phyloP scores from a whole-genome alignment of 2,113 vertebrate species.

The Peromyscus leucopus region DNA sequence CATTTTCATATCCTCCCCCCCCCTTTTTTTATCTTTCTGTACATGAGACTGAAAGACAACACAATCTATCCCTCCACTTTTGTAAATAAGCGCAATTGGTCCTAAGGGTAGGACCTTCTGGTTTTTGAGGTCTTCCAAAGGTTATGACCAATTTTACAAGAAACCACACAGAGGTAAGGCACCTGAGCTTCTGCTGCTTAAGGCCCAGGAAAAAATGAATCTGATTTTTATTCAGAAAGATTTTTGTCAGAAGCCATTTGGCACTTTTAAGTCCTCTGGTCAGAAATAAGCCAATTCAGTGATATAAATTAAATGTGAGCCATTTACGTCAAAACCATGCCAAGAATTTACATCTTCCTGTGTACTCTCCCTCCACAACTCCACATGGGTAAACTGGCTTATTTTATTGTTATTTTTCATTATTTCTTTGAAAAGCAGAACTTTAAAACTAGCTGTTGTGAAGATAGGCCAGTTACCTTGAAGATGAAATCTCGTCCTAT shows the following conservation, averaged over 20 bases:
- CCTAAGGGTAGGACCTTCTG: not conserved
- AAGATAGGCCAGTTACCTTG: conserved; percentile 29
- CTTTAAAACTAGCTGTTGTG: not conserved
- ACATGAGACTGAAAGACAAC: conserved; percentile 1
- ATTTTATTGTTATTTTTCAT: conserved; percentile 39
- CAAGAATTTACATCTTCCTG: not conserved
- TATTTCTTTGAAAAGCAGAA: not conserved
- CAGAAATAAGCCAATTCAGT: not conserved
- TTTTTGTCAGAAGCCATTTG: conserved; percentile 45
- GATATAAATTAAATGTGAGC: conserved; percentile 6
- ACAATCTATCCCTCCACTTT: not conserved
- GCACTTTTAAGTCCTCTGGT: conserved; percentile 15
- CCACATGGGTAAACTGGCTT: not conserved
- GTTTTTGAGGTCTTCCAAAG: conserved; percentile 31
- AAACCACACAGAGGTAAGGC: not conserved
- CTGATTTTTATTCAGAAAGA: not conserved
- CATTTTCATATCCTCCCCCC: not conserved
- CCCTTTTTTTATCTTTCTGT: conserved; percentile 39
- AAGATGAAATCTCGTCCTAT: conserved; percentile 35
- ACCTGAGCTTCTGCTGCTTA: not conserved
- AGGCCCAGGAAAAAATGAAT: not conserved
- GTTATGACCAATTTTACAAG: not conserved
- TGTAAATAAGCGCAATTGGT: not conserved
- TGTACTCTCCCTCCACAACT: not conserved
- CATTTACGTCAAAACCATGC: not conserved